phyloP scores from a whole-genome alignment of 2,888 invertebrate species.

The Galeruca laticollis region DNA sequence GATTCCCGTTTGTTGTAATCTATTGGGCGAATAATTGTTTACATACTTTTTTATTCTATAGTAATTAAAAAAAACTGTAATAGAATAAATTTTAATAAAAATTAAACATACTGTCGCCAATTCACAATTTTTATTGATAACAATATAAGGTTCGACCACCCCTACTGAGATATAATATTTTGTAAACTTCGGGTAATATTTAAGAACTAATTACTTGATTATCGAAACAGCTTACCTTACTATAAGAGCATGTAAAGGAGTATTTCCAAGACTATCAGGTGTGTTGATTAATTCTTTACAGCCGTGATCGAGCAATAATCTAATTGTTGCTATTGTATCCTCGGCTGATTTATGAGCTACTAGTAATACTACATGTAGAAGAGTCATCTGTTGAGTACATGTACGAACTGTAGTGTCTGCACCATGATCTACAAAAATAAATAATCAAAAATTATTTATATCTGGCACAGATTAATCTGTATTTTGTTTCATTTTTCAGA shows the following conservation, averaged over 20 bases:
- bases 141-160: too few relatives aligned
- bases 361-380: conserved; percentile 76
- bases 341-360: conserved; percentile 78
- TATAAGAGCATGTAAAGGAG: conserved; percentile 78
- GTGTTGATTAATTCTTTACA: conserved; percentile 80
- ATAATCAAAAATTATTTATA: neutral
- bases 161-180: too few relatives aligned
- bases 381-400: conserved; percentile 79
- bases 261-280: conserved; percentile 80
- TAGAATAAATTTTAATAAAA: too few relatives aligned
- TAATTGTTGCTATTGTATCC: conserved; percentile 77
- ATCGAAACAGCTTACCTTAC: conserved; percentile 67
- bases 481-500: too few relatives aligned
- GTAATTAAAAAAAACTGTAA: too few relatives aligned
- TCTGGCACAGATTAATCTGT: too few relatives aligned
- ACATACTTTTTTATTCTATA: too few relatives aligned
- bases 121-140: too few relatives aligned
- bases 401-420: conserved; percentile 78
- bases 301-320: conserved; percentile 78
- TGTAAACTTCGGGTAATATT: too few relatives aligned
- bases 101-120: too few relatives aligned
- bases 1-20: too few relatives aligned
- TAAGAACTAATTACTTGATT: neutral
- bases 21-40: neutral
- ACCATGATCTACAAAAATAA: conserved; percentile 62